Evolutionary conservation across 2,113 vertebrate genomes (phyloP), one percentile per base, ranked within the genome.

Genomic region (Ifrita kowaldi): DNA sequence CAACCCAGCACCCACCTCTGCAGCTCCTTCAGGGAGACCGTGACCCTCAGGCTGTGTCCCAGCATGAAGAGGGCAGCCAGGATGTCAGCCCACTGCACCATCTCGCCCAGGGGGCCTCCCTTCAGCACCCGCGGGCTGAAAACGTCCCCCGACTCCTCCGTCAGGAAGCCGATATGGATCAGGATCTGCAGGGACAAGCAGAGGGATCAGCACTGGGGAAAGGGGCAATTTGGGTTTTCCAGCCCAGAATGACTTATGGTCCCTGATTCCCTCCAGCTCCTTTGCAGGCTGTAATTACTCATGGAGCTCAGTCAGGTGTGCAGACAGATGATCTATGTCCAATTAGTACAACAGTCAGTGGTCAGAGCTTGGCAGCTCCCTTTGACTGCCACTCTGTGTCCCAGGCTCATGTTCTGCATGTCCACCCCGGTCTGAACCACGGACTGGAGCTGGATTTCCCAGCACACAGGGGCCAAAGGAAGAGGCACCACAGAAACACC

Each of bases 61-160:
- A 99, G 98, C 79, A 99, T 96, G 32, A 99, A 98, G 50, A 99
- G 99, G 23, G 98, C 97, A 3, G 99, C 98, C 91, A 99, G 97
- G 92, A 99, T 99, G 97, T 99, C 99, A 1, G 99, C 99, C 99
- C 99, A 99, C 93, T 99, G 99, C 94, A 99, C 99, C 99, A 99
- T 99, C 98, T 99, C 99, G 0, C 99, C 99, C 95, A 99, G 97
- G 0, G 99, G 99, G 8, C 99, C 99, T 4, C 99, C 99, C 90
- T 99, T 99, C 95, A 99, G 98, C 89, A 99, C 99, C 87, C 99
- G 98, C 0, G 99, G 99, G 76, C 99, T 99, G 98, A 99, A 99
- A 47, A 99, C 99, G 1, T 99, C 99, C 33, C 99, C 99, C 0
- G 99, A 99, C 97, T 99, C 99, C 97, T 99, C 99, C 0, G 99